Base-by-base conservation (phyloP, 2,888 invertebrate species). In the Mesoligia furuncula region DNA sequence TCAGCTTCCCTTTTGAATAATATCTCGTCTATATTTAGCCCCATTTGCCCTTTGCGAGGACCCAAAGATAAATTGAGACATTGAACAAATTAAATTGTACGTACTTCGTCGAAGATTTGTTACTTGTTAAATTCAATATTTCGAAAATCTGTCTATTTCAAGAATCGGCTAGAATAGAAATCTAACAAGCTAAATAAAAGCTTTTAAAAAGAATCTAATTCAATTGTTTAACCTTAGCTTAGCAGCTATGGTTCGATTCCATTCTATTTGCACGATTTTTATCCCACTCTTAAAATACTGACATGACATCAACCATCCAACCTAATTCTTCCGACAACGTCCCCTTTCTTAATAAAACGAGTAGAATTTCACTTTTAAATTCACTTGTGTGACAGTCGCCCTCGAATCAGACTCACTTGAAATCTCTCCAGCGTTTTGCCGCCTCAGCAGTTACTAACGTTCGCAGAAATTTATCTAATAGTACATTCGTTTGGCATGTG, bases 341-440 rank as follows among this genome's bases (percentile, higher is more conserved):
- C 36, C 61, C 65, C 36, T 61, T 79, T 75, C 20, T 15, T 62
- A 77, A 78, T 77, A 78, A 79, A 79, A 76, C 65, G 59, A n/a
- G n/a, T 51, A 51, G 73, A 65, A 85, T 87, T 82, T 78, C 59
- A 80, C 77, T 80, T 87, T 84, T 79, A 87, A 85, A 88, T 85
- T 79, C 79, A 78, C 78, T 66, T 54, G 66, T 62, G 72, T 79
- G 83, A 75, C 77, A 79, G 62, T 70, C 74, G 74, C 71, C 67
- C 71, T 78, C 62, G 64, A 88, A 84, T 83, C 79, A 67, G 64
- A 65, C 54, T 72, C 79, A 75, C 69, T 81, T 66, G 61, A 79
- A 77, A 59, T 70, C 75, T 77, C 36, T 59, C 68, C 36, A 65
- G 69, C 51, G 70, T 84, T 78, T 78, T 64, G 79, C 83, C 62